These are phyloP conservation scores for Anguilla megastoma DNA, from an alignment of 2,797 vertebrate species.

Conservation along the genomic window DNA sequence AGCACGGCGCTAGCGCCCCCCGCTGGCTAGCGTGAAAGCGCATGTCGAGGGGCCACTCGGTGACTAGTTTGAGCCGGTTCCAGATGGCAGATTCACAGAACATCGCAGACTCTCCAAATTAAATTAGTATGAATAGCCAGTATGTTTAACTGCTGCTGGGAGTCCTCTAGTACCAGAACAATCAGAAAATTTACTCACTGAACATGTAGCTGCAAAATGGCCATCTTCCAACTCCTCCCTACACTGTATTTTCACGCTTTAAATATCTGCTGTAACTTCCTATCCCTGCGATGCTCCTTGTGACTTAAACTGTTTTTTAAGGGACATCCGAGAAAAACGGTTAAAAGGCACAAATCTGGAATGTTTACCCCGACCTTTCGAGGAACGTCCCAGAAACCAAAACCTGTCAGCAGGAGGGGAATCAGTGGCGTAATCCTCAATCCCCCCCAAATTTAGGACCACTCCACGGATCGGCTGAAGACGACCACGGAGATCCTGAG, in stretches of 20 bases:
- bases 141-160: too few relatives aligned
- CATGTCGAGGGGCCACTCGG: too few relatives aligned
- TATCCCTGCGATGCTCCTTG: neutral
- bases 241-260: too few relatives aligned
- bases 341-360: neutral
- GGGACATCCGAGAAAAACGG: neutral
- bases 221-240: too few relatives aligned
- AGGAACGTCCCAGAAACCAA: neutral
- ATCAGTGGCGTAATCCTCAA: neutral
- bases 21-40: neutral
- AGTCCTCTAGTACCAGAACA: too few relatives aligned
- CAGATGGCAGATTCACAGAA: too few relatives aligned
- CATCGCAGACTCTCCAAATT: neutral
- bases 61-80: too few relatives aligned
- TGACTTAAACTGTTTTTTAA: neutral
- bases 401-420: neutral
- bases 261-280: neutral
- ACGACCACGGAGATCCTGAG: conserved; percentile 96
- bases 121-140: neutral
- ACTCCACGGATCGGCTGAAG: conserved; percentile 94
- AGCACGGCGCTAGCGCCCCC: neutral
- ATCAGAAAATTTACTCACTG: too few relatives aligned
- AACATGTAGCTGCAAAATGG: too few relatives aligned
- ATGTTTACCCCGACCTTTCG: neutral
- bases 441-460: conserved; percentile 74